A percentile compares a stretch with the other conserved stretches of the same genome.
phyloP scores from a whole-genome alignment of 2,888 invertebrate genomes.

The Orthosia incerta region DNA sequence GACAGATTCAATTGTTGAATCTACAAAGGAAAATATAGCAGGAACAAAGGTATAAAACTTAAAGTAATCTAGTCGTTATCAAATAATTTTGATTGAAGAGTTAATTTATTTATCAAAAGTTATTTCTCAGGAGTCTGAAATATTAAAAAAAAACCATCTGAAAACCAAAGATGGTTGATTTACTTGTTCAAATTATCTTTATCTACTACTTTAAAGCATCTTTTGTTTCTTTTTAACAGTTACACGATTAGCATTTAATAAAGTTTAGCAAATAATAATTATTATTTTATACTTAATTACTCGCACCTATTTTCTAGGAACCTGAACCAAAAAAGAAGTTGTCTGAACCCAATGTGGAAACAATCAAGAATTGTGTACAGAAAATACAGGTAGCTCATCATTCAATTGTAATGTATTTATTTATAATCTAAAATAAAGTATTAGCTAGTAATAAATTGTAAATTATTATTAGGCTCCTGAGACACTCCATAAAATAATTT shows the following conservation, averaged over 20 bases:
- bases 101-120: background rate
- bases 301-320: conserved; percentile 15
- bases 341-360: conserved; percentile 10
- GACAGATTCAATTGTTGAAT: conserved; percentile 11
- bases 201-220: background rate
- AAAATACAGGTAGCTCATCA: conserved; percentile 15
- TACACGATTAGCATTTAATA: background rate
- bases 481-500: background rate
- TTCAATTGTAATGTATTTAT: background rate
- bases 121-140: conserved; percentile 60
- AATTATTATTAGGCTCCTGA: conserved; percentile 28
- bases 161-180: conserved; percentile 34
- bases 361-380: conserved; percentile 2
- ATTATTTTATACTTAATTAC: background rate
- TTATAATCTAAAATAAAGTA: background rate
- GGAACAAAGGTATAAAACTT: conserved; percentile 27
- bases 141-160: conserved; percentile 37
- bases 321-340: background rate
- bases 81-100: background rate
- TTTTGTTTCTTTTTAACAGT: background rate
- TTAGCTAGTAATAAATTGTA: background rate
- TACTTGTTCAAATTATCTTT: background rate
- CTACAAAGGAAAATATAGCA: conserved; percentile 34
- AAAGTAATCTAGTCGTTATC: background rate
- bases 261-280: background rate